Conservation (phyloP, 2,797 vertebrate genomes). For the Clamator glandarius region DNA sequence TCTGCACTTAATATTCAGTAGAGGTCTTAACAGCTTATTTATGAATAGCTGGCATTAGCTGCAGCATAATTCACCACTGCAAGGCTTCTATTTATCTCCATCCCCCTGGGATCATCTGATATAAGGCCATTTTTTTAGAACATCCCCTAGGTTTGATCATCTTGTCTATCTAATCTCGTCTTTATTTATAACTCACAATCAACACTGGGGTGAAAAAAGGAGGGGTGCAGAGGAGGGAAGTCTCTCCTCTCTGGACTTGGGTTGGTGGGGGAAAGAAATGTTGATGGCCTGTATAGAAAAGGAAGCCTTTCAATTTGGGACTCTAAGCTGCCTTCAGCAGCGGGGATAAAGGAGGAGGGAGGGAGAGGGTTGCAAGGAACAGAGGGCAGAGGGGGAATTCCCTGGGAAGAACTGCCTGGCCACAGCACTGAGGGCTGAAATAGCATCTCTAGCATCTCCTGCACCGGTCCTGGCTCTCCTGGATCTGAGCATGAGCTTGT, state of each 20-base stretch:
- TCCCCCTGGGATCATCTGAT: conserved; percentile 4
- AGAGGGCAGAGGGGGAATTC: background rate
- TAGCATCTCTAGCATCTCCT: background rate
- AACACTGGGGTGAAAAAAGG: background rate
- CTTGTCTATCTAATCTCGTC: background rate
- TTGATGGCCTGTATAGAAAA: background rate
- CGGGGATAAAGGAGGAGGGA: background rate
- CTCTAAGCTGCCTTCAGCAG: background rate
- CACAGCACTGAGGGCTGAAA: background rate
- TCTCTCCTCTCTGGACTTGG: background rate
- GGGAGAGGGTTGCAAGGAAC: background rate
- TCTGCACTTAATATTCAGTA: conserved; percentile 20
- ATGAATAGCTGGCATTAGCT: conserved; percentile 41
- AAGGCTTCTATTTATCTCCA: background rate
- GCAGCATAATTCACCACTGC: background rate
- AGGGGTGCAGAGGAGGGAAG: background rate
- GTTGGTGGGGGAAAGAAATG: background rate
- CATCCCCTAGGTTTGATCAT: background rate
- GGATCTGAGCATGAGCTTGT: background rate
- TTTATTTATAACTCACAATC: background rate
- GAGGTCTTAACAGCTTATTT: conserved; percentile 40
- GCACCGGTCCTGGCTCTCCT: accelerated
- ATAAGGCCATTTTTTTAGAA: background rate
- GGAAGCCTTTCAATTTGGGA: background rate
- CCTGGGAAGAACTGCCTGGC: background rate